Evolutionary conservation across 2,888 invertebrate species (phyloP).

Genomic region (Scaptomyza flava): DNA sequence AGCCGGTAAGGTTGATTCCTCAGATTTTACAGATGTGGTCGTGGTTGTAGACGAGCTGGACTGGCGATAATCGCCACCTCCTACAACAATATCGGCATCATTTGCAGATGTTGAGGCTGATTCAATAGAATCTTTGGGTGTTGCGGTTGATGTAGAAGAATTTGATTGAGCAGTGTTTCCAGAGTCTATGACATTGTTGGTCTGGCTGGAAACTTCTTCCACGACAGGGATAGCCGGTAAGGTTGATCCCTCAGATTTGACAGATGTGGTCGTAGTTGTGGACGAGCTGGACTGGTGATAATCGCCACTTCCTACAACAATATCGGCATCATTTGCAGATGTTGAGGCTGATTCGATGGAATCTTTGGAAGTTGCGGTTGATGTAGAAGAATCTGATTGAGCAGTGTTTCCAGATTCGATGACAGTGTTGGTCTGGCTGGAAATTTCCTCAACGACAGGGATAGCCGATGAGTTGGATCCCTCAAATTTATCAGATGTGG

Average conservation of each 20-base stretch:
- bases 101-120: background rate
- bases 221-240: background rate
- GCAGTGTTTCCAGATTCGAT: constrained; percentile 11
- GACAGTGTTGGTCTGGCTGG: background rate
- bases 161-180: constrained; percentile 8
- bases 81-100: background rate
- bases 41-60: too few species aligned
- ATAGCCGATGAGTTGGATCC: background rate
- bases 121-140: too few species aligned
- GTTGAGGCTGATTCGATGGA: background rate
- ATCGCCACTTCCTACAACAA: background rate
- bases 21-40: too few species aligned
- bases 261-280: background rate
- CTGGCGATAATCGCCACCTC: too few species aligned
- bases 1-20: too few species aligned
- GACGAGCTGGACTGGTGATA: constrained; percentile 9
- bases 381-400: constrained; percentile 13
- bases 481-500: background rate
- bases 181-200: constrained; percentile 4
- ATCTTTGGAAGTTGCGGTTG: constrained; percentile 3
- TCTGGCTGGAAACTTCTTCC: background rate
- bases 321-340: background rate
- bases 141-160: too few species aligned
- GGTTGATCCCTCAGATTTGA: background rate
- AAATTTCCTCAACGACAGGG: background rate